Evolutionary conservation across 1,140 invertebrate species (phyloP).

Genomic region (Drosophila pruinosa): DNA sequence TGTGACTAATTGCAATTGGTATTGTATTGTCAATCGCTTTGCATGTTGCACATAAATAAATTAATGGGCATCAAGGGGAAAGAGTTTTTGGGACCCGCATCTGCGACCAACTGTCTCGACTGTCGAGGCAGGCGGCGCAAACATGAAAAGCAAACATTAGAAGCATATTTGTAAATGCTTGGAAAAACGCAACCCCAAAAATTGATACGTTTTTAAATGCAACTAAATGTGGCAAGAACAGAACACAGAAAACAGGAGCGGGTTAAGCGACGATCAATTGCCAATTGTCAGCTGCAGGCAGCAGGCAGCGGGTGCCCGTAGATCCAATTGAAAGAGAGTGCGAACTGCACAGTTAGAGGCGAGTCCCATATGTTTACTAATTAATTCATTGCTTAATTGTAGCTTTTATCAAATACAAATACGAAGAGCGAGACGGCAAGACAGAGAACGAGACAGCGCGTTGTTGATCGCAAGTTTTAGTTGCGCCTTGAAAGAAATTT

Average conservation of each 20-base stretch:
- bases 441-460: background rate
- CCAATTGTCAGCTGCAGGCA: no score
- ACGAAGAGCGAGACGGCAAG: slow-evolving; percentile 1
- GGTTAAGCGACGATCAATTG: slow-evolving; percentile 53
- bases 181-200: slow-evolving; percentile 1
- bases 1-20: slow-evolving; percentile 78
- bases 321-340: background rate
- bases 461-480: slow-evolving; percentile 54
- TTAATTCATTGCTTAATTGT: slow-evolving; percentile 79
- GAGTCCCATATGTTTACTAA: slow-evolving; percentile 48
- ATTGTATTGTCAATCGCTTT: slow-evolving; percentile 76
- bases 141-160: slow-evolving; percentile 56
- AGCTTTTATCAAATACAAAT: slow-evolving; percentile 67
- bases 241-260: no score
- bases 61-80: slow-evolving; percentile 50
- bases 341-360: background rate
- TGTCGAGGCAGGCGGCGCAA: slow-evolving; percentile 30
- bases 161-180: slow-evolving; percentile 4
- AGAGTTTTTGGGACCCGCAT: slow-evolving; percentile 49
- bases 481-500: slow-evolving; percentile 66
- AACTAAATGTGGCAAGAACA: slow-evolving; percentile 40
- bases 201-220: background rate
- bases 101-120: slow-evolving; percentile 55
- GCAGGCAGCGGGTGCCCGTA: slow-evolving; percentile 70
- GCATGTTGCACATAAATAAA: slow-evolving; percentile 81